phyloP scores from a whole-genome alignment of 1,140 invertebrate genomes.

The Aphelenchoides besseyi region DNA sequence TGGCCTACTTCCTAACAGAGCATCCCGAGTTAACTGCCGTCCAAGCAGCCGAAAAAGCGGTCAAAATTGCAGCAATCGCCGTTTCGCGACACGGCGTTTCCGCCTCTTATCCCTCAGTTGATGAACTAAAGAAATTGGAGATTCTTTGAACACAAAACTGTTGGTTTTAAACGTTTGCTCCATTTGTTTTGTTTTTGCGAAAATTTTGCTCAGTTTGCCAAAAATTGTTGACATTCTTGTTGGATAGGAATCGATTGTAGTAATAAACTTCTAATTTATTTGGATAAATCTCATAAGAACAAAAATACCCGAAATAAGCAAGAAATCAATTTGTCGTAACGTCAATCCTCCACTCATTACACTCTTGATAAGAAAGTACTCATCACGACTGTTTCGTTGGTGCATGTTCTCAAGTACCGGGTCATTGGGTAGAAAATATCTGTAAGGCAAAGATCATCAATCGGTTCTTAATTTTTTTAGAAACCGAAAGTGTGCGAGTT shows the following conservation, averaged over 20 bases:
- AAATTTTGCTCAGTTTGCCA: neutral
- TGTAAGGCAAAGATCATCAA: constrained; percentile 20
- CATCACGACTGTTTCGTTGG: constrained; percentile 11
- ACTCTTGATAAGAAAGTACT: constrained; percentile 24
- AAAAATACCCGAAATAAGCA: too few relatives aligned
- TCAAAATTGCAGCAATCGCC: constrained; percentile 46
- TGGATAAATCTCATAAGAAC: too few relatives aligned
- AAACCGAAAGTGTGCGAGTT: constrained; percentile 46
- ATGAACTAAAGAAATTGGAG: constrained; percentile 40
- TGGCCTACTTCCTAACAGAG: constrained; percentile 44
- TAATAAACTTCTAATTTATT: too few relatives aligned
- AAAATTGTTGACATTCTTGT: neutral
- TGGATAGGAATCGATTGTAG: neutral
- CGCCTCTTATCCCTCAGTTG: constrained; percentile 40
- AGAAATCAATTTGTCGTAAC: too few relatives aligned
- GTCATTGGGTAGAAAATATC: constrained; percentile 42
- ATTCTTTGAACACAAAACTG: constrained; percentile 23
- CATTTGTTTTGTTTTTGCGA: neutral
- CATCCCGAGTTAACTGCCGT: constrained; percentile 20
- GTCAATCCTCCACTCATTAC: too few relatives aligned
- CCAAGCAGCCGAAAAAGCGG: constrained; percentile 30
- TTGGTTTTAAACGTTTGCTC: neutral
- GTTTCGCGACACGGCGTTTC: constrained; percentile 46
- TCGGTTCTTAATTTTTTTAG: too few relatives aligned
- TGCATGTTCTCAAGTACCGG: constrained; percentile 26